Conservation (phyloP, 2,888 invertebrate genomes). For the Taenaris catops region DNA sequence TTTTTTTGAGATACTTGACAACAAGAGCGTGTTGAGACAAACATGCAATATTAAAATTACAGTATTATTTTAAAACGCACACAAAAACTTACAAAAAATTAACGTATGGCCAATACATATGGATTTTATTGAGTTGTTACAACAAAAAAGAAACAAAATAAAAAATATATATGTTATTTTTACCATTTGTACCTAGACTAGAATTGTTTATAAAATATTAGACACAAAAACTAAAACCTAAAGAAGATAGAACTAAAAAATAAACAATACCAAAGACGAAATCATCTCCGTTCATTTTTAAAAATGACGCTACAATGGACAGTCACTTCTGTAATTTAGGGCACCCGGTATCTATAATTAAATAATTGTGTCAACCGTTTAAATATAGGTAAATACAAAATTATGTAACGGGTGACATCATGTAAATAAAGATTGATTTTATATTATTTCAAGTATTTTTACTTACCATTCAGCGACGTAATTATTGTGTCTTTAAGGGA, state of each 20-base stretch:
- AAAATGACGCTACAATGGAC: slow-evolving; percentile 34
- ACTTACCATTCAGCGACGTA: slow-evolving; percentile 58
- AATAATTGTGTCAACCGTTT: slow-evolving; percentile 57
- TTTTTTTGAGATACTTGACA: too few species aligned
- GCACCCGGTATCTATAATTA: slow-evolving; percentile 65
- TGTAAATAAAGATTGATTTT: slow-evolving; percentile 26
- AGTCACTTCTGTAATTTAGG: slow-evolving; percentile 38
- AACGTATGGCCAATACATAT: too few species aligned
- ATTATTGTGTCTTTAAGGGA: slow-evolving; percentile 57
- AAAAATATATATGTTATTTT: too few species aligned
- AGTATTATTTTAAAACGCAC: too few species aligned
- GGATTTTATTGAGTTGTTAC: too few species aligned
- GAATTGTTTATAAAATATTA: neutral
- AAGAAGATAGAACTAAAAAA: slow-evolving; percentile 10
- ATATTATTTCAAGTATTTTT: too few species aligned
- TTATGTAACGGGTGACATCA: slow-evolving; percentile 54
- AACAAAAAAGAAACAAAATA: too few species aligned
- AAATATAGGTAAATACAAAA: slow-evolving; percentile 50
- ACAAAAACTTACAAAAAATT: too few species aligned
- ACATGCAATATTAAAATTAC: too few species aligned
- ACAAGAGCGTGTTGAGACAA: too few species aligned
- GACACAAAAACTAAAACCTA: slow-evolving; percentile 2
- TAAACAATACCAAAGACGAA: slow-evolving; percentile 31
- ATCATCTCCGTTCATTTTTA: slow-evolving; percentile 29
- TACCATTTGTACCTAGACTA: too few species aligned